A percentile compares a stretch with the other conserved stretches of the same genome.
These are phyloP conservation scores for Buceros bicornis DNA, from an alignment of 2,797 vertebrate species.

Conservation along the genomic window DNA sequence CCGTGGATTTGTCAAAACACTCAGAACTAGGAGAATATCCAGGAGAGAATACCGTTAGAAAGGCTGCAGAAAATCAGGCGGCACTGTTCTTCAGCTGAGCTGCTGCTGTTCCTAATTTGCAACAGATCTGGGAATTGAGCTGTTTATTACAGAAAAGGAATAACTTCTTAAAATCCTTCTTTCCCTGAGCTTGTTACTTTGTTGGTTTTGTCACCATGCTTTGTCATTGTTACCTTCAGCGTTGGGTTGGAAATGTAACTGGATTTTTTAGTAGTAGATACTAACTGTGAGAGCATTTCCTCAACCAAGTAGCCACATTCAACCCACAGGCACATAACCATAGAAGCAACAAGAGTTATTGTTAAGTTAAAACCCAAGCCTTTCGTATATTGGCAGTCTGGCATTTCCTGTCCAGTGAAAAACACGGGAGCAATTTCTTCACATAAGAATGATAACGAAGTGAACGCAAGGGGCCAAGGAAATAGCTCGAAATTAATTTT, in stretches of 20 bases:
- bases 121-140: neutral
- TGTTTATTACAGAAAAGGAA: neutral
- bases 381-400: neutral
- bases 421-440: constrained; percentile 47
- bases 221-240: neutral
- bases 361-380: neutral
- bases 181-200: neutral
- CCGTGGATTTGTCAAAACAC: neutral
- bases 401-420: constrained; percentile 26
- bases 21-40: neutral
- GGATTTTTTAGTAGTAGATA: neutral
- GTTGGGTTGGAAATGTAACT: neutral
- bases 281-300: neutral
- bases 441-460: constrained; percentile 41
- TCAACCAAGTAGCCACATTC: neutral
- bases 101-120: neutral
- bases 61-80: neutral
- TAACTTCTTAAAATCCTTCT: neutral
- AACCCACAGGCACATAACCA: neutral
- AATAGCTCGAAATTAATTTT: constrained; percentile 45
- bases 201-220: neutral
- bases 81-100: neutral
- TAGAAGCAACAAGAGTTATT: neutral
- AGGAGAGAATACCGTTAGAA: neutral
- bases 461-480: constrained; percentile 24